These are phyloP conservation scores for Zeuzera pyrina DNA, from an alignment of 2,888 invertebrate genomes.

Conservation along the genomic window DNA sequence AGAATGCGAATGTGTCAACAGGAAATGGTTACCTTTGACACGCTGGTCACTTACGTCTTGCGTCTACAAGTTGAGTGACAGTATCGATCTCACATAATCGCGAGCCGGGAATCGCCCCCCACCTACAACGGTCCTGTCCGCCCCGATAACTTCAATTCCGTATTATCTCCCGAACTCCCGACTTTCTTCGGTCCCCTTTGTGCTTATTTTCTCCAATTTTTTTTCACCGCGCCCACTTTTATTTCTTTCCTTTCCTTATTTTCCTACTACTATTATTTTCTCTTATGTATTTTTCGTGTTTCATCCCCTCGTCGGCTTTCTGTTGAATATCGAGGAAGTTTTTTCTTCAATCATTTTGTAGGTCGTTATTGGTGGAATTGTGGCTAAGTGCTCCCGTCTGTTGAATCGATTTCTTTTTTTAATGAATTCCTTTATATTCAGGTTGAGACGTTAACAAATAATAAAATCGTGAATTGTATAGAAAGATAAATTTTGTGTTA, in stretches of 20 bases:
- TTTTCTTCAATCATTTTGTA: conserved; percentile 59
- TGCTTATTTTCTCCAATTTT: conserved; percentile 69
- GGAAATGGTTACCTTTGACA: too few species aligned
- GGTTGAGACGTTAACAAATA: conserved; percentile 36
- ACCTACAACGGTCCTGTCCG: conserved; percentile 52
- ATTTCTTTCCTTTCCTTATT: conserved; percentile 59
- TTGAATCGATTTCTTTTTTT: conserved; percentile 54
- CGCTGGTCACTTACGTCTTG: conserved; percentile 8
- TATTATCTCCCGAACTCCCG: conserved; percentile 63
- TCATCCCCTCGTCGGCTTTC: conserved; percentile 40
- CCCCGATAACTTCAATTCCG: conserved; percentile 71
- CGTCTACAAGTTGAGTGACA: conserved; percentile 46
- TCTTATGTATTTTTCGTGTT: conserved; percentile 68
- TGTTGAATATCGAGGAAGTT: conserved; percentile 41
- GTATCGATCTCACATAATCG: conserved; percentile 68
- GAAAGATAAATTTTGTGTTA: conserved; percentile 2
- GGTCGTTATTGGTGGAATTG: conserved; percentile 62
- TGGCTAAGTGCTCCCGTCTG: conserved; percentile 51
- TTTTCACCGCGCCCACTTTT: conserved; percentile 58
- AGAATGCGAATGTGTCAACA: too few species aligned
- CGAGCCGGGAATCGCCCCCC: conserved; percentile 48
- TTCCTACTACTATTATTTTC: conserved; percentile 67
- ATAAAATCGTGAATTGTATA: conserved; percentile 22
- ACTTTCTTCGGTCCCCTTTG: conserved; percentile 66
- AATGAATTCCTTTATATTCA: conserved; percentile 59